Base-by-base conservation (phyloP, 2,888 invertebrate genomes). In the Fissipunctia ypsillon region DNA sequence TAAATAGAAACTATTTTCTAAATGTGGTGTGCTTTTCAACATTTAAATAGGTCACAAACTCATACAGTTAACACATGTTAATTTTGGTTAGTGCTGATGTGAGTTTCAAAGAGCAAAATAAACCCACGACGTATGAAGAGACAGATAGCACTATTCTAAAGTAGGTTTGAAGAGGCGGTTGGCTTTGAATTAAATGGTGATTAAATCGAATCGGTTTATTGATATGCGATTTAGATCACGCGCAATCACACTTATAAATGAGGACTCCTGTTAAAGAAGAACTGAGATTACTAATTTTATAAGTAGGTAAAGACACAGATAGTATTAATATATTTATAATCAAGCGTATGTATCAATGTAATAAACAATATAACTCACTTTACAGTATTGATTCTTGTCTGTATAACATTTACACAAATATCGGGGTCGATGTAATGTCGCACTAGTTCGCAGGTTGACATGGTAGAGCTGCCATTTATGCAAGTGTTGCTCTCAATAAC, bases 1-100 rank as follows among this genome's bases (percentile, higher is more conserved):
- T 77, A 64, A 81, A 73, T 73, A 78, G 71, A 80, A 80, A 86
- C 80, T 43, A 66, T 78, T 84, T 85, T 84, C 80, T 81, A 80
- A 85, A 85, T 75, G 69, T 67, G 81, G 74, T 69, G 56, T 82
- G 74, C 74, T 74, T 75, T 84, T 76, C 78, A 78, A 78, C 72
- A 72, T 78, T 67, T 52, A 83, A 79, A 80, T 85, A 80, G 85
- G 84, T 81, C 79, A 83, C 72, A 71, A 67, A 76, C 81, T 73
- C 76, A 72, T 72, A 81, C 69, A 71, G 75, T 85, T 79, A 76
- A 79, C 81, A 83, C 69, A 79, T 77, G 84, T 74, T 84, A 67
- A 79, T 81, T 76, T 84, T 73, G 78, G 85, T 71, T 66, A 73
- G 74, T 68, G 65, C 56, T 76, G 75, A 81, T 81, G 74, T 76